Percentiles rank a stretch among this genome's conserved stretches.
Conservation (phyloP, 2,797 vertebrate species). For the Centropyge bicolor region DNA sequence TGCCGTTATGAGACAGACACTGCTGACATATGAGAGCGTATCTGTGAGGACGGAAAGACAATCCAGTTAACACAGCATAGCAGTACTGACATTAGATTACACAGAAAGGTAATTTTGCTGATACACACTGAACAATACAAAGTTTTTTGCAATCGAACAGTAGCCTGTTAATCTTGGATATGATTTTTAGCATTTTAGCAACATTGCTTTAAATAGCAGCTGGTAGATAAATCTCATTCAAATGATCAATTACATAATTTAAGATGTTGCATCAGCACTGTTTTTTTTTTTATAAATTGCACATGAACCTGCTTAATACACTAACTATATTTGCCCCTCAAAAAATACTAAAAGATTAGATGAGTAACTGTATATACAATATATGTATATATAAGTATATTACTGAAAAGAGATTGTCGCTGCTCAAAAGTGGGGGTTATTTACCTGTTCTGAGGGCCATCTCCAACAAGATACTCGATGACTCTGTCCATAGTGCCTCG, state of each 20-base stretch:
- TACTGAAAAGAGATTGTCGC: neutral
- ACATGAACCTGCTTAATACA: neutral
- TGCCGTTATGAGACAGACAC: slow-evolving; percentile 98
- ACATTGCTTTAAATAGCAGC: neutral
- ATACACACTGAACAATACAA: slow-evolving; percentile 15
- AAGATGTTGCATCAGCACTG: neutral
- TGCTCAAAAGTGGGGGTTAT: neutral
- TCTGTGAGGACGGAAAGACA: slow-evolving; percentile 79
- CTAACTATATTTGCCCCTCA: neutral
- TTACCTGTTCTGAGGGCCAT: slow-evolving; percentile 99
- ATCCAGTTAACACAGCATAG: slow-evolving; percentile 33
- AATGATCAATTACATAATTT: neutral
- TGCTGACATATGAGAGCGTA: slow-evolving; percentile 99
- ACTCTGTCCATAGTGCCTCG: slow-evolving; percentile 94
- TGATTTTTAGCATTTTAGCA: neutral
- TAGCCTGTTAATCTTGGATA: neutral
- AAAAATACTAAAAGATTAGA: neutral
- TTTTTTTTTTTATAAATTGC: neutral
- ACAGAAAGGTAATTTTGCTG: slow-evolving; percentile 24
- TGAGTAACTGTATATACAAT: neutral
- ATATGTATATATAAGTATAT: neutral
- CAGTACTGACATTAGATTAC: slow-evolving; percentile 22
- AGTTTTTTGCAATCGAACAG: slow-evolving; percentile 4
- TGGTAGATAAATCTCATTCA: neutral
- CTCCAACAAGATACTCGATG: slow-evolving; percentile 97